Conservation (phyloP, 2,113 vertebrate genomes). For the Nettapus auritus region DNA sequence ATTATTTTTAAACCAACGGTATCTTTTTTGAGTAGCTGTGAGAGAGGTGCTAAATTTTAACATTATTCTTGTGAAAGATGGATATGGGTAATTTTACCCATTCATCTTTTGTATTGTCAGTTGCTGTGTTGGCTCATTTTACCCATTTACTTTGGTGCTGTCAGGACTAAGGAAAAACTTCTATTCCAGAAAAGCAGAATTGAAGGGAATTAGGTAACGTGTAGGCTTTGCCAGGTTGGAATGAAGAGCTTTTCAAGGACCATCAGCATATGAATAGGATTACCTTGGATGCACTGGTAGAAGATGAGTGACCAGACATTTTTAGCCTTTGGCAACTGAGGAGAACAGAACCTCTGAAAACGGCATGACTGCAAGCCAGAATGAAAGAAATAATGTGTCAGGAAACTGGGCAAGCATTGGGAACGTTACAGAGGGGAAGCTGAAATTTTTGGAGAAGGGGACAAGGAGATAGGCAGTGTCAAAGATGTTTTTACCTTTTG, state of each 20-base stretch:
- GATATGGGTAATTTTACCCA: neutral
- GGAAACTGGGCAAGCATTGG: neutral
- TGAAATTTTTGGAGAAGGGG: neutral
- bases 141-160: neutral
- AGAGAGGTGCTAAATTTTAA: neutral
- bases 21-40: neutral
- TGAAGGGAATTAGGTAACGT: constrained; percentile 7
- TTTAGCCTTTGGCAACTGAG: constrained; percentile 31
- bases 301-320: constrained; percentile 15
- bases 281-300: constrained; percentile 44
- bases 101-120: neutral
- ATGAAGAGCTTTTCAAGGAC: constrained; percentile 50
- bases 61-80: neutral
- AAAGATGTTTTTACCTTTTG: neutral
- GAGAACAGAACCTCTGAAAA: neutral
- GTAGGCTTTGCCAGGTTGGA: neutral
- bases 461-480: neutral
- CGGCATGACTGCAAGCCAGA: neutral
- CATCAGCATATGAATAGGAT: constrained; percentile 42
- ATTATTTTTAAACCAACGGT: neutral
- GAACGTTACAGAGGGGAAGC: neutral
- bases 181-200: neutral
- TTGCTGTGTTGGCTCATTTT: neutral
- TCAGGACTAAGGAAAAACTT: neutral
- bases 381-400: neutral